Evolutionary conservation across 2,113 vertebrate species (phyloP), one percentile per base, ranked within the genome.

Genomic region (Aramus guarauna): DNA sequence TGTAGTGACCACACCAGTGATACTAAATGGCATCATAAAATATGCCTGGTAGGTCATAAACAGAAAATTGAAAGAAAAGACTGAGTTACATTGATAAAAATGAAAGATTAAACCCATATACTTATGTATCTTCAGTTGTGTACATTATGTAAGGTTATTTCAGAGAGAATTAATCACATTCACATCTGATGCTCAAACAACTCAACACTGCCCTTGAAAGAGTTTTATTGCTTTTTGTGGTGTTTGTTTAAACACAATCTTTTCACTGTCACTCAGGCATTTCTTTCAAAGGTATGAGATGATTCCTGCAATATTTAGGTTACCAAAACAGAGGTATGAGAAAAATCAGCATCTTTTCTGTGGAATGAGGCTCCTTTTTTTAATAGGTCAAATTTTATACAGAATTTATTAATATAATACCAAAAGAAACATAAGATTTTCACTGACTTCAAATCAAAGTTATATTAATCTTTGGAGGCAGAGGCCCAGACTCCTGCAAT

Each of bases 381-480:
- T 18, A 82, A 37, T 26, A 73, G 17, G 8, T 20, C 15, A 36
- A 58, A 67, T 85, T 66, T 88, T 73, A 60, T n/a, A 55, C 6
- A 1, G 3, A 56, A 53, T 60, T 78, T 78, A 74, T 47, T 63
- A 39, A 50, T 71, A 63, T 34, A 58, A 91, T 55, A 86, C 7
- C 5, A 71, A 84, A 84, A 84, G 1, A 16, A 89, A 24, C 41
- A 20, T 41, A 84, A 77, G 32, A 52, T 81, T 95, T 76, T 75
- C 41, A 66, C 26, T 69, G n/a, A 55, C 23, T 90, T 88, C 13
- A 66, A 43, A 85, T 73, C 34, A 95, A 76, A 94, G 64, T 17
- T 37, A 2, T 85, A 72, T 73, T 82, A 69, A 69, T 66, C 18
- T 87, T 92, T 90, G 45, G 36, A 85, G 29, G n/a, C n/a, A 75